Evolutionary conservation across 2,113 vertebrate species (phyloP).

Genomic region (Trachemys scripta): DNA sequence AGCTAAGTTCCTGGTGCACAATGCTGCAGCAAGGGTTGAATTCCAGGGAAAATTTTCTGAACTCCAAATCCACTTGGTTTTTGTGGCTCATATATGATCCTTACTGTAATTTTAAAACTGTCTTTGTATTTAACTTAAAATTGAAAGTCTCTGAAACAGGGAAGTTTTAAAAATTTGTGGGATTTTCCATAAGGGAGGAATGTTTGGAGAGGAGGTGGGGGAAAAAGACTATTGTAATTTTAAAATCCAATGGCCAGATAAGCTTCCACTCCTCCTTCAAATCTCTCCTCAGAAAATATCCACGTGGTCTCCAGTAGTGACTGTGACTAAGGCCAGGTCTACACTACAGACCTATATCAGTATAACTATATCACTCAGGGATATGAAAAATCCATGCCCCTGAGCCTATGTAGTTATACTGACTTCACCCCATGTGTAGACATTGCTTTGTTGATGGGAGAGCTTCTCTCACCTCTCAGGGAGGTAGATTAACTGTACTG

Average conservation of each 20-base stretch:
- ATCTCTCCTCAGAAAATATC: neutral
- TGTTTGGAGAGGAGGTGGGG: neutral
- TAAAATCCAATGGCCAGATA: neutral
- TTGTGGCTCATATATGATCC: slow-evolving; percentile 3
- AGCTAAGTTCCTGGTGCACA: neutral
- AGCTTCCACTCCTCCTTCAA: neutral
- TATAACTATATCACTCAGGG: neutral
- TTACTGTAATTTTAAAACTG: slow-evolving; percentile 33
- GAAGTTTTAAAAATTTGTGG: neutral
- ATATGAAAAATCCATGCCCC: neutral
- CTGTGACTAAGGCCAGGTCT: neutral
- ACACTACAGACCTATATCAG: neutral
- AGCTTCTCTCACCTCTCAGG: neutral
- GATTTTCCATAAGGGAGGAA: slow-evolving; percentile 14
- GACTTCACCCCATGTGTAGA: neutral
- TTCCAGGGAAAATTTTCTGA: neutral
- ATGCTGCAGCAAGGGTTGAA: neutral
- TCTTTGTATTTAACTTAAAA: slow-evolving; percentile 27
- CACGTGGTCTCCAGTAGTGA: neutral
- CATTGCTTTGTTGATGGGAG: neutral
- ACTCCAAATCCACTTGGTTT: neutral
- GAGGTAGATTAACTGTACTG: neutral
- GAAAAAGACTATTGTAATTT: neutral
- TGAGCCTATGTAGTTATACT: neutral
- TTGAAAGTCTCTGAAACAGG: neutral